Evolutionary conservation across 2,888 invertebrate species (phyloP), one percentile per base, ranked within the genome.

Genomic region (Eupithecia abbreviata): DNA sequence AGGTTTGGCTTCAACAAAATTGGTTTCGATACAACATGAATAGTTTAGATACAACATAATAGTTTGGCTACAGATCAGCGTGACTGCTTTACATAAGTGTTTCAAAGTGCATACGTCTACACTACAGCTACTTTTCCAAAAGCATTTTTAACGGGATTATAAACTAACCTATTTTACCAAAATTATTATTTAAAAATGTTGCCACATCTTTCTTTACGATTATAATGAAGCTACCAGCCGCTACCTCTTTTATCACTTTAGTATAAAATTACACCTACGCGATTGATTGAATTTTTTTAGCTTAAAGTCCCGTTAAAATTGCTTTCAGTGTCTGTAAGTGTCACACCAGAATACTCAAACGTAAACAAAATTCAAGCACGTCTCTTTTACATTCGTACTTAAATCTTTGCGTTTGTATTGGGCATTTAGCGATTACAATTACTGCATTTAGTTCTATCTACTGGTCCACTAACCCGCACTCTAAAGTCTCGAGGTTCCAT

Each of bases 401-500:
- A 30, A 30, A 30, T 30, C 30, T 30, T 30, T 30, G 30, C 30
- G 30, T 30, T 30, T 30, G 0, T 30, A 30, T 30, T 1, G 30
- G 30, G 30, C 30, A 30, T 30, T 30, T 30, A 30, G 30, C 30
- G 30, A 30, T 30, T 30, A 30, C 30, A 30, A n/a, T n/a, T n/a
- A n/a, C n/a, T n/a, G n/a, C n/a, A n/a, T n/a, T n/a, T n/a, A 30
- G 12, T 10, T 62, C 62, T 62, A 62, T 43, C 30, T 13, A 13
- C 72, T 86, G 86, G 78, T 88, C 86, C 84, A 89, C 91, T 90
- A 86, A 93, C 91, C 94, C 93, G 90, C 93, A 93, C 84, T 94
- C 94, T 82, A 94, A 86, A 43, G 94, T 93, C 83, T 93, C 94
- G 73, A 94, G 84, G 84, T 93, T 93, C 88, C 93, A 92, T 30